Conservation (phyloP, 2,888 invertebrate genomes). For the Ceraclea dissimilis region DNA sequence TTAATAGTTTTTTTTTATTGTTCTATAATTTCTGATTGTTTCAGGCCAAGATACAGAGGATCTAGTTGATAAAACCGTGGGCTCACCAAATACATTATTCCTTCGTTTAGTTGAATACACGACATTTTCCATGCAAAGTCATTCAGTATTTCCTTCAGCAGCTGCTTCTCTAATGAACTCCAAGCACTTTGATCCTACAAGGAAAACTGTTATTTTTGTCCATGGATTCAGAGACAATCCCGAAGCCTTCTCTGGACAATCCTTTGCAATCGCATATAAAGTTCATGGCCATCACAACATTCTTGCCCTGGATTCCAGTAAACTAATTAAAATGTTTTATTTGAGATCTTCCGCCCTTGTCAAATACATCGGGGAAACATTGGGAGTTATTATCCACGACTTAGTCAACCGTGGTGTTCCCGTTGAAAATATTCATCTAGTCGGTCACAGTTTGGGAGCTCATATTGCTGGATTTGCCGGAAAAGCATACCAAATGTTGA, state of each 20-base stretch:
- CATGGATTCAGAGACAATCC: constrained; percentile 20
- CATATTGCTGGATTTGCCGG: constrained; percentile 24
- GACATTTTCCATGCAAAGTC: no score
- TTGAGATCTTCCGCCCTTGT: constrained; percentile 11
- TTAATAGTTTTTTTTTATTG: no score
- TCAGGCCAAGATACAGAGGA: no score
- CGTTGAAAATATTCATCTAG: constrained; percentile 17
- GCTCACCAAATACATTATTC: neutral
- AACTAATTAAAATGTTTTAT: constrained; percentile 14
- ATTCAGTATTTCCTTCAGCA: no score
- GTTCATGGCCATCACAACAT: constrained; percentile 16
- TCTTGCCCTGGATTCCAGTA: constrained; percentile 18
- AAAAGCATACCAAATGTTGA: constrained; percentile 17
- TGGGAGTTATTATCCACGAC: constrained; percentile 6
- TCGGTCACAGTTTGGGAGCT: constrained; percentile 26
- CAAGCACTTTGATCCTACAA: neutral
- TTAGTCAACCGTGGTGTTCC: constrained; percentile 11
- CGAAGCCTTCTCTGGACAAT: constrained; percentile 9
- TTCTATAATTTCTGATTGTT: no score
- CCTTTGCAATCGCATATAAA: constrained; percentile 12
- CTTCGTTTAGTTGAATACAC: neutral
- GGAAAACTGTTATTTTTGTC: constrained; percentile 17
- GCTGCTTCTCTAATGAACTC: no score
- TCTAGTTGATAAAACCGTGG: no score
- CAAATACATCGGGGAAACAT: constrained; percentile 17